Evolutionary conservation across 2,888 invertebrate species (phyloP).

Genomic region (Dysmachus trigonus): DNA sequence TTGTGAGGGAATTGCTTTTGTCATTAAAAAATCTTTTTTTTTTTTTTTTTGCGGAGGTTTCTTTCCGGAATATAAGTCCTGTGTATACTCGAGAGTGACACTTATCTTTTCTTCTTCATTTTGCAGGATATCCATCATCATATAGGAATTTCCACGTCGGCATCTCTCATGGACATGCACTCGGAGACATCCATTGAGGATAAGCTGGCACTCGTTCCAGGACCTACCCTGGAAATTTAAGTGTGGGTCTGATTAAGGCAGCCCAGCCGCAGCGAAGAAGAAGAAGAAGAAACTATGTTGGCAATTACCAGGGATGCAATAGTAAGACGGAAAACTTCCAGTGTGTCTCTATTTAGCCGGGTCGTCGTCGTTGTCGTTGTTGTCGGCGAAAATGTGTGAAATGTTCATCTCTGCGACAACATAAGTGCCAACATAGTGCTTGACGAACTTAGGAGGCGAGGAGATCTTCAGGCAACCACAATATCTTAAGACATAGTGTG

Average conservation of each 20-base stretch:
- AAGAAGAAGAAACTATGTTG: constrained; percentile 23
- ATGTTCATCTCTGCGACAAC: constrained; percentile 37
- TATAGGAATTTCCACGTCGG: not conserved
- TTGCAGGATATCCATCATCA: constrained; percentile 22
- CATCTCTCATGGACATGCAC: constrained; percentile 12
- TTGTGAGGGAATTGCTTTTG: not conserved
- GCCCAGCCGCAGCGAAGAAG: not conserved
- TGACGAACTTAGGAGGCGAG: constrained; percentile 3
- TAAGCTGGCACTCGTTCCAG: not conserved
- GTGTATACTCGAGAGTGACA: not conserved
- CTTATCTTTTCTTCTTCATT: constrained; percentile 24
- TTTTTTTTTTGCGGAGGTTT: not conserved
- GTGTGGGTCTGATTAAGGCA: constrained; percentile 35
- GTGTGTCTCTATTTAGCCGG: constrained; percentile 20
- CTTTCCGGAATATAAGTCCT: not conserved
- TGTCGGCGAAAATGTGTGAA: constrained; percentile 14
- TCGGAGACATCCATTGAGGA: constrained; percentile 24
- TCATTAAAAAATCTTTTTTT: not conserved
- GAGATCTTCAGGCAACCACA: constrained; percentile 28
- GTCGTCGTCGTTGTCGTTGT: not conserved
- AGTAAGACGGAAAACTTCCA: constrained; percentile 15
- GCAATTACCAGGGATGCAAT: constrained; percentile 28
- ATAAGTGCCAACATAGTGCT: constrained; percentile 30
- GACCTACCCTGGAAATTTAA: not conserved
- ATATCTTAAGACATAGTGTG: constrained; percentile 41